Evolutionary conservation across 2,888 invertebrate genomes (phyloP).

Genomic region (Gymnoscelis rufifasciata): DNA sequence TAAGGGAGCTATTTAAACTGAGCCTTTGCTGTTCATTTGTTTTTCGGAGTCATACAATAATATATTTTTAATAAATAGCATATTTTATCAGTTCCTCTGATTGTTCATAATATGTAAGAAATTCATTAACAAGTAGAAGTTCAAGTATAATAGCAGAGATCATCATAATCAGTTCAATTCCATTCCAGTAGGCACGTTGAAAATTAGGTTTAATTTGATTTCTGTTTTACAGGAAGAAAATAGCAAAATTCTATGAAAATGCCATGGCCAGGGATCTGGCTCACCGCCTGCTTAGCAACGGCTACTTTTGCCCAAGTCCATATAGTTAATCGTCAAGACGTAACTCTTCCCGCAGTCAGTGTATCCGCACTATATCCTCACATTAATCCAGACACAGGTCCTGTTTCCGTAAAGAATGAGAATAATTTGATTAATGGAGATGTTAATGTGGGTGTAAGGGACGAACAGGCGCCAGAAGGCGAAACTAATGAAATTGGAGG

Average conservation of each 20-base stretch:
- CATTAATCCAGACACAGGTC: neutral
- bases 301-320: conserved; percentile 18
- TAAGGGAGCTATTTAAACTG: too few relatives aligned
- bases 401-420: neutral
- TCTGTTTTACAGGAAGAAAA: conserved; percentile 28
- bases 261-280: conserved; percentile 35
- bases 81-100: too few relatives aligned
- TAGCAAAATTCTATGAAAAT: conserved; percentile 27
- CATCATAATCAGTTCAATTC: too few relatives aligned
- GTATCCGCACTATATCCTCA: neutral
- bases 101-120: too few relatives aligned
- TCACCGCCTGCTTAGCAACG: conserved; percentile 24
- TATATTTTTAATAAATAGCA: too few relatives aligned
- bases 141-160: too few relatives aligned
- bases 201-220: too few relatives aligned
- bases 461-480: neutral
- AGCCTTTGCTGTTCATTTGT: too few relatives aligned
- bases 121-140: too few relatives aligned
- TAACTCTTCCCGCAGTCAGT: neutral
- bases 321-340: neutral
- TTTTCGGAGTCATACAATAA: too few relatives aligned
- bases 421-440: neutral
- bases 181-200: too few relatives aligned
- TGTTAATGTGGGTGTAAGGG: neutral
- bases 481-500: neutral